phyloP scores from a whole-genome alignment of 2,113 vertebrate genomes.

The Oryzias curvinotus region DNA sequence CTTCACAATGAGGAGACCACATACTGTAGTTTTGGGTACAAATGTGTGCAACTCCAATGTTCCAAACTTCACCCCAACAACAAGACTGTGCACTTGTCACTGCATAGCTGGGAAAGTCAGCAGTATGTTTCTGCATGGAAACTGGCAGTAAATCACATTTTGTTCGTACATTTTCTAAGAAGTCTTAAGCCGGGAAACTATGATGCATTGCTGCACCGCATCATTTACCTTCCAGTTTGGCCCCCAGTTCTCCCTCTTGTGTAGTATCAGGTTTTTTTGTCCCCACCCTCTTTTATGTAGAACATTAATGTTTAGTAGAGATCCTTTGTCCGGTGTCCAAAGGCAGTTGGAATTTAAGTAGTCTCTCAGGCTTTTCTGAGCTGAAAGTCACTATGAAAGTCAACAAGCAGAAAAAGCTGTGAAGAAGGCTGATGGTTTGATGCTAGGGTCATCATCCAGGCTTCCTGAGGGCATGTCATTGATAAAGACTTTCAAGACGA shows the following conservation, averaged over 20 bases:
- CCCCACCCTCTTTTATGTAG: conserved; percentile 40
- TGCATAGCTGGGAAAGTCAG: conserved; percentile 38
- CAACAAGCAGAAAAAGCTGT: conserved; percentile 35
- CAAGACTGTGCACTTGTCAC: conserved; percentile 52
- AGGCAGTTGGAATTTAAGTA: conserved; percentile 41
- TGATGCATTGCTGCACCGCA: conserved; percentile 50
- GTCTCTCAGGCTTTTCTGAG: conserved; percentile 30
- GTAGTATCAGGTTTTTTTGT: conserved; percentile 57
- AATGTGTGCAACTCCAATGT: conserved; percentile 4
- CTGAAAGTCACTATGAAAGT: conserved; percentile 31
- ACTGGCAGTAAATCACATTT: conserved; percentile 45
- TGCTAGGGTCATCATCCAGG: conserved; percentile 23
- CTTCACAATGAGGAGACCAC: not conserved
- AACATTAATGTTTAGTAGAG: conserved; percentile 35
- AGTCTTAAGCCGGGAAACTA: conserved; percentile 51
- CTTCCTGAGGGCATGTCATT: conserved; percentile 8
- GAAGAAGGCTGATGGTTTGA: conserved; percentile 38
- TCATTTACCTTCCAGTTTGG: conserved; percentile 54
- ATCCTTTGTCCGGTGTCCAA: conserved; percentile 46
- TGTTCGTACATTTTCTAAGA: conserved; percentile 18
- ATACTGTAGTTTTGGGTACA: not conserved
- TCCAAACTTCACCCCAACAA: conserved; percentile 26
- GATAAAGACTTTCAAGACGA: conserved; percentile 40
- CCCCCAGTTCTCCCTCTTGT: conserved; percentile 49
- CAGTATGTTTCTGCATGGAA: conserved; percentile 47